A percentile compares a stretch with the other conserved stretches of the same genome.
phyloP scores from a whole-genome alignment of 2,797 vertebrate species.

The Lates japonicus region DNA sequence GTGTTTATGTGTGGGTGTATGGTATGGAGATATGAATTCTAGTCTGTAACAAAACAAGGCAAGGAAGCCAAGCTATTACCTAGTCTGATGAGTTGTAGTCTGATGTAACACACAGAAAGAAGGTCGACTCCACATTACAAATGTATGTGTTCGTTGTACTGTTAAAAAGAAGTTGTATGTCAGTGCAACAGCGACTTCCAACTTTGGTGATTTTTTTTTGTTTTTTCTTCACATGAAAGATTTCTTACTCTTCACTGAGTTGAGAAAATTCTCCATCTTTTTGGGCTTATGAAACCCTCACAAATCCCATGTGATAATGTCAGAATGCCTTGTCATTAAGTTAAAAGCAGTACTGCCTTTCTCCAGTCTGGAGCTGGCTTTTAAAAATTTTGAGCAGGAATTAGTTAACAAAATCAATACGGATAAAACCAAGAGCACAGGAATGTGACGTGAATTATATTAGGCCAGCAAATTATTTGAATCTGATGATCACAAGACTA shows the following conservation, averaged over 20 bases:
- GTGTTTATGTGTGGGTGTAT: slow-evolving; percentile 48
- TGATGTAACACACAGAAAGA: slow-evolving; percentile 62
- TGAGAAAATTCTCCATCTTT: slow-evolving; percentile 3
- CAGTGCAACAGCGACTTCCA: slow-evolving; percentile 4
- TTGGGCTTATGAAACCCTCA: slow-evolving; percentile 9
- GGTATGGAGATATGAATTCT: slow-evolving; percentile 29
- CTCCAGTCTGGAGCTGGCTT: neutral
- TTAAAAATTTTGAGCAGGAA: neutral
- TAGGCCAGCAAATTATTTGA: neutral
- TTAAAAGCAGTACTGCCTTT: neutral
- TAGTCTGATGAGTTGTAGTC: slow-evolving; percentile 31
- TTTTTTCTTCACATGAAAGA: slow-evolving; percentile 9
- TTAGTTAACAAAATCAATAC: neutral
- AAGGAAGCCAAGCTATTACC: slow-evolving; percentile 28
- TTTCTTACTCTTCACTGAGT: slow-evolving; percentile 19
- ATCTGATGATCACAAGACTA: neutral
- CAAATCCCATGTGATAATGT: slow-evolving; percentile 26
- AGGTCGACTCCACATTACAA: slow-evolving; percentile 17
- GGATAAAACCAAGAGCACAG: neutral
- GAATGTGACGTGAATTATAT: slow-evolving; percentile 2
- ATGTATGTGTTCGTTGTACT: slow-evolving; percentile 41
- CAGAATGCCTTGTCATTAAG: slow-evolving; percentile 12
- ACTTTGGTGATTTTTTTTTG: neutral
- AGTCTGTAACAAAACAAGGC: slow-evolving; percentile 54
- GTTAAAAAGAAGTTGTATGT: slow-evolving; percentile 29